A percentile compares a stretch with the other conserved stretches of the same genome.
phyloP scores from a whole-genome alignment of 2,888 invertebrate genomes.

The Ichneumon xanthorius region DNA sequence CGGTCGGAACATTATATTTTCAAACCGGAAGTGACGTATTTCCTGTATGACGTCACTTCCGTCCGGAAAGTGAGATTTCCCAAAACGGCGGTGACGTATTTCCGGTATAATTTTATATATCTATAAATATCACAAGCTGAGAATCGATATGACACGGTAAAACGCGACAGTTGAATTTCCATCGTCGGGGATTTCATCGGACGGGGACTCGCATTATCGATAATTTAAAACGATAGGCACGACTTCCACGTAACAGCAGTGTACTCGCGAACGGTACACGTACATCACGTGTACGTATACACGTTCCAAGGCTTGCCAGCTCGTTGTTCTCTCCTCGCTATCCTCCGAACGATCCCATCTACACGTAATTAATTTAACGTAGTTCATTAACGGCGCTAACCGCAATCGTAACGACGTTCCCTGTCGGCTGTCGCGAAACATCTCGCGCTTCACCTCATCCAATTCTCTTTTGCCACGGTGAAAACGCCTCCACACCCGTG shows the following conservation, averaged over 20 bases:
- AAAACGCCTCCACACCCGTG: neutral
- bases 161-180: neutral
- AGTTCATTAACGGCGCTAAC: conserved; percentile 74
- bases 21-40: no score
- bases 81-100: no score
- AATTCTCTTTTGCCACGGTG: conserved; percentile 2
- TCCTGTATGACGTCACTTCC: no score
- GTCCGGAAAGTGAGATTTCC: no score
- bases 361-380: conserved; percentile 77
- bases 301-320: conserved; percentile 24
- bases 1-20: no score
- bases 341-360: conserved; percentile 48
- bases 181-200: neutral
- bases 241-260: conserved; percentile 58
- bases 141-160: neutral
- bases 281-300: conserved; percentile 3
- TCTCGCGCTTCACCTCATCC: conserved; percentile 13
- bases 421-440: conserved; percentile 30
- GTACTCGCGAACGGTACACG: conserved; percentile 28
- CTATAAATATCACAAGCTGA: neutral
- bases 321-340: conserved; percentile 61
- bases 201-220: conserved; percentile 71
- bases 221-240: conserved; percentile 74
- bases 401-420: conserved; percentile 40
- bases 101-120: neutral